phyloP scores from a whole-genome alignment of 2,113 vertebrate genomes.

The Pluvianellus socialis region DNA sequence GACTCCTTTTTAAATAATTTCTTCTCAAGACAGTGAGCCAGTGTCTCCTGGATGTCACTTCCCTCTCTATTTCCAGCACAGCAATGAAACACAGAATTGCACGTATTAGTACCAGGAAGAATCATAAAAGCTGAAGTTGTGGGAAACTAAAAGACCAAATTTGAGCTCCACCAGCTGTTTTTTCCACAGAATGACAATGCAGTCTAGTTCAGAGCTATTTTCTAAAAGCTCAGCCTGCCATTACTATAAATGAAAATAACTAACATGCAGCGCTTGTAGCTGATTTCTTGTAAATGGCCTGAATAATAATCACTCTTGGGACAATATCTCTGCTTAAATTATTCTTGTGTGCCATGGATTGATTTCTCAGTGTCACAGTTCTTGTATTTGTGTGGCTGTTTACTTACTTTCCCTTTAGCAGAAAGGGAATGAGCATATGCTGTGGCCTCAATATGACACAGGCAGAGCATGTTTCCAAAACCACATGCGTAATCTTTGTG shows the following conservation, averaged over 20 bases:
- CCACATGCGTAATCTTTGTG: neutral
- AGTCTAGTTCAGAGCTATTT: neutral
- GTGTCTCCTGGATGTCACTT: neutral
- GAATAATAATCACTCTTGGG: conserved; percentile 15
- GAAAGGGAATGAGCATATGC: neutral
- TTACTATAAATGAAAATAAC: neutral
- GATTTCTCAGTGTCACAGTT: neutral
- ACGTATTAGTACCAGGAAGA: neutral
- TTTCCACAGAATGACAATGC: neutral
- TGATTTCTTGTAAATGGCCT: neutral
- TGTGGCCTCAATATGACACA: neutral
- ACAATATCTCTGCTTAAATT: neutral
- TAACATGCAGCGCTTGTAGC: neutral
- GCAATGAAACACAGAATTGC: neutral
- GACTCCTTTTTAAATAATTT: neutral
- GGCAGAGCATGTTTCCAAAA: neutral
- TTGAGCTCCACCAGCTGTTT: neutral
- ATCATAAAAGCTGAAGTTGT: neutral
- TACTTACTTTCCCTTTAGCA: neutral
- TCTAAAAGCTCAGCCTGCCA: neutral
- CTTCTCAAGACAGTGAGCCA: neutral
- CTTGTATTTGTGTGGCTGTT: neutral
- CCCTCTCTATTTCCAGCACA: neutral
- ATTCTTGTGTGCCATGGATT: neutral
- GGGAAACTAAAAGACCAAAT: neutral